Evolutionary conservation across 2,888 invertebrate genomes (phyloP).

Genomic region (Ophioninae sp.): DNA sequence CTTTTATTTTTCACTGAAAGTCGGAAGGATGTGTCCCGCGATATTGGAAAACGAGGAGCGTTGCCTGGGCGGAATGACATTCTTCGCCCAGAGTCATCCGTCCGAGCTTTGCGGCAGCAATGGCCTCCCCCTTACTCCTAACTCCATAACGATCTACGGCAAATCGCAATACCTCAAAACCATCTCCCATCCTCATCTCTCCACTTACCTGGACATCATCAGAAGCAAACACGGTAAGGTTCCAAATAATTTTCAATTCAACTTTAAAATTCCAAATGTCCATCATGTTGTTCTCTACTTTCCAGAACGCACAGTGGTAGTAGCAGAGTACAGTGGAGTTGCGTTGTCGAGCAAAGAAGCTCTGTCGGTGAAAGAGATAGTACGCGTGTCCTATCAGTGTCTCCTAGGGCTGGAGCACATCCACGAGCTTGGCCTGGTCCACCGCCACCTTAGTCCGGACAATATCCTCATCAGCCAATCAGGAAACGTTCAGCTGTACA

Average conservation of each 20-base stretch:
- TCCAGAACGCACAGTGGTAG: slow-evolving; percentile 91
- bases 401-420: slow-evolving; percentile 88
- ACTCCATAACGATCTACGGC: slow-evolving; percentile 96
- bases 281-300: slow-evolving; percentile 59
- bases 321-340: slow-evolving; percentile 89
- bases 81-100: slow-evolving; percentile 94
- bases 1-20: neutral
- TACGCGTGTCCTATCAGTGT: slow-evolving; percentile 88
- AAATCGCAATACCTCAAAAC: slow-evolving; percentile 92
- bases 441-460: slow-evolving; percentile 91
- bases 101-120: slow-evolving; percentile 97
- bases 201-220: slow-evolving; percentile 94
- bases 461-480: slow-evolving; percentile 90
- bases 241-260: neutral
- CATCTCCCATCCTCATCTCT: slow-evolving; percentile 90
- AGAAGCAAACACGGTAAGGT: slow-evolving; percentile 95
- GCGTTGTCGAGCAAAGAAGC: slow-evolving; percentile 82
- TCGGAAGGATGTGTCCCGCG: slow-evolving; percentile 75
- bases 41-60: slow-evolving; percentile 81
- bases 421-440: slow-evolving; percentile 88
- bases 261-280: neutral
- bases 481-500: slow-evolving; percentile 91
- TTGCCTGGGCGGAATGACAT: slow-evolving; percentile 93
- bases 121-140: slow-evolving; percentile 97
- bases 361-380: slow-evolving; percentile 82